Evolutionary conservation across 2,888 invertebrate genomes (phyloP), one percentile per base, ranked within the genome.

Genomic region (Diabrotica balteata): DNA sequence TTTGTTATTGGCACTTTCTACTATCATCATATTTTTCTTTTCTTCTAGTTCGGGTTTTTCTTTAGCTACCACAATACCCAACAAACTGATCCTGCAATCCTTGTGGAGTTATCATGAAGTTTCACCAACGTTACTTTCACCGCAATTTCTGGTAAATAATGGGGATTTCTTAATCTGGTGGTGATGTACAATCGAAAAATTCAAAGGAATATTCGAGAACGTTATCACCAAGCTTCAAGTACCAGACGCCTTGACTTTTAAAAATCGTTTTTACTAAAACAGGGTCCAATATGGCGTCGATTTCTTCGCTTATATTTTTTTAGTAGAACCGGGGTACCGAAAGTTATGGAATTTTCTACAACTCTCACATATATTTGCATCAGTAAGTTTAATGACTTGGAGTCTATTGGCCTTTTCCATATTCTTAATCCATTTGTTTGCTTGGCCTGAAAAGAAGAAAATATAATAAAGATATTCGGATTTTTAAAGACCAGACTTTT

Each of bases 371-470:
- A 97, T n/a, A 84, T 93, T 93, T 2, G 88, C 73, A 84, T 97
- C 96, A 0, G 94, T 91, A 72, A 95, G 87, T 83, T 96, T 96
- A 64, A 97, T 90, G 9, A 96, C 90, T 73, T 88, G 87, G 43
- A 97, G 85, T 72, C 91, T 88, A 82, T 95, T 95, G n/a, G 89
- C 87, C 66, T 92, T 92, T 82, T 97, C 97, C 91, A 96, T 92
- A 81, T 93, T 96, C 84, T 95, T 95, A 17, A 97, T 89, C 97
- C 97, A 97, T 83, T 94, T 96, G 84, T 95, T 97, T 0, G 97
- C 96, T 87, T 96, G 96, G 53, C 93, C 93, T 91, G 62, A 76
- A 78, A 65, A 57, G 62, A 32, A 45, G 53, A 5, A 22, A n/a
- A 7, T 45, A 63, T 58, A 57, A 8, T 58, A 32, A 32, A 32